Percentiles rank a stretch among this genome's conserved stretches.
Evolutionary conservation across 2,113 vertebrate genomes (phyloP).

Genomic region (Tetraodon nigroviridis): DNA sequence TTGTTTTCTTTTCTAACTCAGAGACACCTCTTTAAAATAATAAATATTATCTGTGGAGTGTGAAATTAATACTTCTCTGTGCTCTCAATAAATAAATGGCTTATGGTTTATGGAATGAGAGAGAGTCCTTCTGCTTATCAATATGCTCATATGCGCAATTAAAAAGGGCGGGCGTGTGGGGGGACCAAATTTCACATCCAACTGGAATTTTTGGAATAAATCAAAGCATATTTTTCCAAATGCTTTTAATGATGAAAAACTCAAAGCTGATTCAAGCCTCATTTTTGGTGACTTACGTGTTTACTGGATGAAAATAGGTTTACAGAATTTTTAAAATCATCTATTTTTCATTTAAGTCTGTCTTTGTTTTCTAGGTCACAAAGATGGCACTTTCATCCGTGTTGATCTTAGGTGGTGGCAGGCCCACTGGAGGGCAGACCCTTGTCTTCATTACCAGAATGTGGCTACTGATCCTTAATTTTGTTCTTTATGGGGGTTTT

Average conservation of each 20-base stretch:
- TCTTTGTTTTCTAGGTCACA: no score
- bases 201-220: constrained; percentile 35
- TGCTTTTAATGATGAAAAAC: constrained; percentile 1
- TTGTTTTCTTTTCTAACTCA: constrained; percentile 44
- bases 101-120: constrained; percentile 38
- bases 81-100: constrained; percentile 57
- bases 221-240: constrained; percentile 11
- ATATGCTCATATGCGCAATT: constrained; percentile 32
- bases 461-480: no score
- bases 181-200: constrained; percentile 32
- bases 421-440: no score
- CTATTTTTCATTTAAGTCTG: no score
- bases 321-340: no score
- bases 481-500: no score
- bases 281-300: constrained; percentile 4
- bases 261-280: constrained; percentile 8
- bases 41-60: constrained; percentile 60
- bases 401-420: no score
- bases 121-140: constrained; percentile 36
- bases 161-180: constrained; percentile 32
- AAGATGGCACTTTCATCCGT: no score
- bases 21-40: constrained; percentile 44
- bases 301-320: not conserved
- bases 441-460: no score
- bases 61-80: constrained; percentile 63